Evolutionary conservation across 2,888 invertebrate genomes (phyloP), one percentile per base, ranked within the genome.

Genomic region (Halictus ligatus): DNA sequence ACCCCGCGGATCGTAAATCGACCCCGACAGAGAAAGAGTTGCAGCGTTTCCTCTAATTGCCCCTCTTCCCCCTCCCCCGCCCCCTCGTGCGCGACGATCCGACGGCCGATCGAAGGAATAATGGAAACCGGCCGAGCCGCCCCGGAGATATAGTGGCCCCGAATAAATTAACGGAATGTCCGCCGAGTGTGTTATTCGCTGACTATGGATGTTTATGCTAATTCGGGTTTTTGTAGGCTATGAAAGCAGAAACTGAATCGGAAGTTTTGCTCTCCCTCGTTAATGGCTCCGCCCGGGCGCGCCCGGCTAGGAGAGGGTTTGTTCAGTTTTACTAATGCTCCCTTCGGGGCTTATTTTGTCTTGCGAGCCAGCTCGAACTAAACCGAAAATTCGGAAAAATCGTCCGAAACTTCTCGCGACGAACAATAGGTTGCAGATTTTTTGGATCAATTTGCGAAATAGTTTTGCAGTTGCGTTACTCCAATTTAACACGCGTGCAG

Each of bases 31-130:
- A 35, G 60, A 64, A 71, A 64, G 77, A 67, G 64, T 25, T 46
- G 46, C 67, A 18, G 67, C 67, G 35, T 67, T 67, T 64, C 46
- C 76, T 76, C 76, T 76, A 76, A 76, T 76, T 76, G 46, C 76
- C n/a, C 21, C 35, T n/a, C 64, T 75, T 15, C 35, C 35, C 35
- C 35, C 4, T 35, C 35, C 35, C n/a, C 8, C n/a, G 58, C n/a
- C 1, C 58, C 2, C 12, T 58, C 3, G n/a, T 58, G 43, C 25
- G 58, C 75, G 58, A 75, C 43, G 48, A 48, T 12, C 76, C 35
- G 35, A 3, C 35, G 21, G 21, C 13, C 48, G 67, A 77, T 77
- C 67, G 76, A 35, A 67, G 76, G 76, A 67, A 77, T 77, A 43
- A 64, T 46, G 43, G 76, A 64, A 64, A 46, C 64, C 64, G n/a